phyloP scores from a whole-genome alignment of 2,797 vertebrate species.

The Diplodus sargus region DNA sequence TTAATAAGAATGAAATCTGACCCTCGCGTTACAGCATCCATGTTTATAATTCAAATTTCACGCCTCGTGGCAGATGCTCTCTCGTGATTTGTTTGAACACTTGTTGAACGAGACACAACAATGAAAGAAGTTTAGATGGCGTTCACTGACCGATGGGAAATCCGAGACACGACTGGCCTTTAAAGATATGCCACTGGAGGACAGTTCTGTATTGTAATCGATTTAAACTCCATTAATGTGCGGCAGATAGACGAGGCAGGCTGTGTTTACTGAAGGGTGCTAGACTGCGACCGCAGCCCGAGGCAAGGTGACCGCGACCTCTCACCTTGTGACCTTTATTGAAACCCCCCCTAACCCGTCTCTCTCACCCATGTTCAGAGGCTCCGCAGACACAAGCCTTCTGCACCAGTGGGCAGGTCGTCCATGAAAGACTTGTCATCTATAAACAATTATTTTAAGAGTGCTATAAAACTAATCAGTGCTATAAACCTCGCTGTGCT shows the following conservation, averaged over 20 bases:
- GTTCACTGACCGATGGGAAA: constrained; percentile 22
- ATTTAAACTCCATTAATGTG: constrained; percentile 28
- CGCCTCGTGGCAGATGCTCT: constrained; percentile 24
- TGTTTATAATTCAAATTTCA: constrained; percentile 26
- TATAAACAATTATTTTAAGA: constrained; percentile 35
- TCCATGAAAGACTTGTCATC: constrained; percentile 22
- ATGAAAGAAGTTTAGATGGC: constrained; percentile 6
- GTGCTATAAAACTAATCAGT: constrained; percentile 14
- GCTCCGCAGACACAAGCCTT: constrained; percentile 18
- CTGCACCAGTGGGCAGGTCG: constrained; percentile 5
- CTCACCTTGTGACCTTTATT: constrained; percentile 53
- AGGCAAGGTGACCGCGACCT: constrained; percentile 59
- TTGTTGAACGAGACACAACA: constrained; percentile 28
- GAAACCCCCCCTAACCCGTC: not conserved
- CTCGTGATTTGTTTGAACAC: not conserved
- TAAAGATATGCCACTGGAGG: not conserved
- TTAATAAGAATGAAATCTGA: constrained; percentile 40
- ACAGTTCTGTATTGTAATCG: constrained; percentile 21
- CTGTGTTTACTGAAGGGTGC: constrained; percentile 43
- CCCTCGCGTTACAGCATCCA: constrained; percentile 4
- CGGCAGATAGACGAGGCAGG: constrained; percentile 30
- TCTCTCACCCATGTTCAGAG: not conserved
- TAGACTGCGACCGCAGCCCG: constrained; percentile 50
- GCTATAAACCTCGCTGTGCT: not conserved
- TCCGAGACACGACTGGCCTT: constrained; percentile 7